phyloP scores from a whole-genome alignment of 2,113 vertebrate species.

The Todiramphus chloris region DNA sequence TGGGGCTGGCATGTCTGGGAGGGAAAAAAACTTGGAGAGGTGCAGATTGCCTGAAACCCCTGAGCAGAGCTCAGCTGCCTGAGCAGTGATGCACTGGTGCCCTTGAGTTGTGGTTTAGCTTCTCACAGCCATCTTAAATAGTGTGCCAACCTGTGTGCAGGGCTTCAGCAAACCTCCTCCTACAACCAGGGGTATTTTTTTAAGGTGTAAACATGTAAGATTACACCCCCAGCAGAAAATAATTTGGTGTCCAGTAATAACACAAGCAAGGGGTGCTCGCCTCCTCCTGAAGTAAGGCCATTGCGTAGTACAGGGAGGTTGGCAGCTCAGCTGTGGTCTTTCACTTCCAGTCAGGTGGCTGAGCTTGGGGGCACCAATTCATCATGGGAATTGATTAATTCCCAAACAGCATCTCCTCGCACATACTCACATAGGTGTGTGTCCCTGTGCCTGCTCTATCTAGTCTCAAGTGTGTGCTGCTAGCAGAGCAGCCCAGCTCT shows the following conservation, averaged over 20 bases:
- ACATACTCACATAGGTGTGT: rapidly evolving
- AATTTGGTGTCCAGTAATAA: neutral
- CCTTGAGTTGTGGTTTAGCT: neutral
- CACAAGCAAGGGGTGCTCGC: neutral
- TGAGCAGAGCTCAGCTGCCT: neutral
- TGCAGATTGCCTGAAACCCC: neutral
- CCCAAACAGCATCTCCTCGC: neutral
- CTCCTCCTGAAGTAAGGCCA: neutral
- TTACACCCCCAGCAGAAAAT: neutral
- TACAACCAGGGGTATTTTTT: neutral
- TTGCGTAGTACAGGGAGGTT: neutral
- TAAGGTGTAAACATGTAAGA: neutral
- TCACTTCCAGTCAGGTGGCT: neutral
- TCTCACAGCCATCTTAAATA: neutral
- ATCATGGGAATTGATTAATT: neutral
- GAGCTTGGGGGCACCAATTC: neutral
- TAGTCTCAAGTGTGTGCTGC: neutral
- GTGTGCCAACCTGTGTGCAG: rapidly evolving
- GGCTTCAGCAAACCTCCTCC: neutral
- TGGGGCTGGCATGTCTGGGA: neutral
- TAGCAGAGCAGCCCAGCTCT: neutral
- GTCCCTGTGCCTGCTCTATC: neutral
- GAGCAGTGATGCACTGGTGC: neutral
- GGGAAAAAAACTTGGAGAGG: neutral
- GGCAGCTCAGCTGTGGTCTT: neutral